Percentiles rank a stretch among this genome's conserved stretches.
phyloP scores from a whole-genome alignment of 2,113 vertebrate genomes.

The Trichomycterus rosablanca region DNA sequence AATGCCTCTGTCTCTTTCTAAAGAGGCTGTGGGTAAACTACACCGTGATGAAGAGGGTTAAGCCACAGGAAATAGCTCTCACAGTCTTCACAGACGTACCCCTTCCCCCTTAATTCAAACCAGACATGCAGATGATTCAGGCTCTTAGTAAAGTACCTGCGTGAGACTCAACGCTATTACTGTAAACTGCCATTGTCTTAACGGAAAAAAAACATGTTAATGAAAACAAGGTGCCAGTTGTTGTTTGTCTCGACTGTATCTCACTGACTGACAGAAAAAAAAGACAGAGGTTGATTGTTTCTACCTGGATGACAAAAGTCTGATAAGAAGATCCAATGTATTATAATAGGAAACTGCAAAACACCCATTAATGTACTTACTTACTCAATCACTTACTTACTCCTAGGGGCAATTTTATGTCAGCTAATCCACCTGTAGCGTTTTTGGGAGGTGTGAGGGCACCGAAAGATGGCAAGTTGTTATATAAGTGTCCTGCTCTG shows the following conservation, averaged over 20 bases:
- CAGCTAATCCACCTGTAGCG: too few relatives aligned
- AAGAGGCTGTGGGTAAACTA: slow-evolving; percentile 43
- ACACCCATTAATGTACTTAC: too few relatives aligned
- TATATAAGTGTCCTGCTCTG: too few relatives aligned
- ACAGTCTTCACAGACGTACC: slow-evolving; percentile 15
- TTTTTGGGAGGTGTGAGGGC: too few relatives aligned
- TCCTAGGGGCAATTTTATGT: too few relatives aligned
- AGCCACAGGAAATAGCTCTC: slow-evolving; percentile 29
- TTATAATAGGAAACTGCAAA: too few relatives aligned
- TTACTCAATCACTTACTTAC: too few relatives aligned
- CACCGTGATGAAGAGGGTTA: neutral
- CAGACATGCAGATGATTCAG: slow-evolving; percentile 52
- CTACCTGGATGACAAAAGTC: neutral
- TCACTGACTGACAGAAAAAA: slow-evolving; percentile 14
- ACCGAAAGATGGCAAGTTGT: too few relatives aligned
- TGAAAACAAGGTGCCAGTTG: slow-evolving; percentile 20
- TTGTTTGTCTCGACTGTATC: slow-evolving; percentile 12
- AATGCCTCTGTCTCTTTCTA: slow-evolving; percentile 21
- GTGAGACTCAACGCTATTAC: slow-evolving; percentile 28
- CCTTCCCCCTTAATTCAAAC: slow-evolving; percentile 13
- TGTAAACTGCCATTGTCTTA: slow-evolving; percentile 39
- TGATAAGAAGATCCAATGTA: too few relatives aligned
- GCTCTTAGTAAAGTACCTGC: slow-evolving; percentile 38
- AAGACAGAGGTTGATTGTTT: neutral
- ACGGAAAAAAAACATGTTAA: slow-evolving; percentile 56